Evolutionary conservation across 2,888 invertebrate genomes (phyloP).

Genomic region (Ophioninae sp.): DNA sequence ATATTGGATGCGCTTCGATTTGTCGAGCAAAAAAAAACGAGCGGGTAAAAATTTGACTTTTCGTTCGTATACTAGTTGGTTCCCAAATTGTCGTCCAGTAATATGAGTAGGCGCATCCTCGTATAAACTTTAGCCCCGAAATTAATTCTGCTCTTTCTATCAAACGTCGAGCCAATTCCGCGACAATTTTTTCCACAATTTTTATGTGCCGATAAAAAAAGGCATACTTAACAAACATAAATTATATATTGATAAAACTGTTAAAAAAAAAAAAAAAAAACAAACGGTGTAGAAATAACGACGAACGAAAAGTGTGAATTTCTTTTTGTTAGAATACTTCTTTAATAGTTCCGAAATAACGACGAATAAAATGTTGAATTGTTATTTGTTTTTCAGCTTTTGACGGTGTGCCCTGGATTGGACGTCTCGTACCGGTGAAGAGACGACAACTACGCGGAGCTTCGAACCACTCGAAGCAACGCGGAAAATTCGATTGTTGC

Average conservation of each 20-base stretch:
- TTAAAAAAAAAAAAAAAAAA: not conserved
- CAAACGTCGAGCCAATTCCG: not conserved
- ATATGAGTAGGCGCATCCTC: not conserved
- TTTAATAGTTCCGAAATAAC: not conserved
- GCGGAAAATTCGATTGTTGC: conserved; percentile 52
- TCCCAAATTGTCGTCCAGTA: not conserved
- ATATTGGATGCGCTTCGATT: not conserved
- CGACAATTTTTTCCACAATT: not conserved
- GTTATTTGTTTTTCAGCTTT: conserved; percentile 52
- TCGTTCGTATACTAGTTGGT: not conserved
- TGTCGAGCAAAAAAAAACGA: not conserved
- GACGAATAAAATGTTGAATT: not conserved
- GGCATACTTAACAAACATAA: not conserved
- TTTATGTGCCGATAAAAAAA: not conserved
- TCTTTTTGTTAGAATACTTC: too few species aligned
- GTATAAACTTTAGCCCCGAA: not conserved
- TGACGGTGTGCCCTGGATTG: conserved; percentile 14
- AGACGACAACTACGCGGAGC: conserved; percentile 9
- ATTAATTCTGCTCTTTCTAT: not conserved
- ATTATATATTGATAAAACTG: not conserved
- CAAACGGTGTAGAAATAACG: not conserved
- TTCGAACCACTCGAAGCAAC: conserved; percentile 9
- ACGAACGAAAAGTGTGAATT: not conserved
- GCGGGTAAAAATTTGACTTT: not conserved
- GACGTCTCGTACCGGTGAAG: conserved; percentile 34